Evolutionary conservation across 2,888 invertebrate genomes (phyloP), one percentile per base, ranked within the genome.

Genomic region (Cylindroiulus punctatus): DNA sequence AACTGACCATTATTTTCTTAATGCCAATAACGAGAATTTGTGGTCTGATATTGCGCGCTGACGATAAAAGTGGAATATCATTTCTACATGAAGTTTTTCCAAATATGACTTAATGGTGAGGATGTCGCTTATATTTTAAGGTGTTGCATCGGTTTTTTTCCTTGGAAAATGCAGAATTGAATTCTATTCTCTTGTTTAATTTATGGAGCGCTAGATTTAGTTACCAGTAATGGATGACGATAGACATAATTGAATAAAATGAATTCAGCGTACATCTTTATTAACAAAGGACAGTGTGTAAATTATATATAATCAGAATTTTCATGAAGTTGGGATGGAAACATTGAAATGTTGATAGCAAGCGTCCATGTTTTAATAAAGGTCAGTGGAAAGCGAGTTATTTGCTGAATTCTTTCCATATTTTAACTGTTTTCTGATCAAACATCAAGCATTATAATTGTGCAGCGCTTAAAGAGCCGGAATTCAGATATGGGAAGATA

Each of bases 321-420:
- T 76, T 76, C 26, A 76, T 30, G 76, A 76, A 12, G 76, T 30
- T 76, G 76, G 65, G 65, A 22, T 65, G 65, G 76, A 76, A 76
- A 30, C 26, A 30, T 76, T 76, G 76, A 76, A 76, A 30, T 76
- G 36, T 36, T 36, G 36, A 36, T 36, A 76, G 76, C 30, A 76
- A 76, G 76, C 76, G 76, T 76, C 76, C 76, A 76, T 76, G 76
- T 76, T 76, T 76, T 76, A 76, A 76, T 76, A 76, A 76, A 76
- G 76, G 76, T 76, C 76, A 76, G 76, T 76, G 76, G 76, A 76
- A 76, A 76, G 30, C 30, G 14, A 76, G 30, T 76, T 76, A 76
- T 30, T 76, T 26, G 12, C 12, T 76, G 76, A 14, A 12, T 76
- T 30, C 8, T 26, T 76, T 36, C 36, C 36, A 36, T 36, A 36